Evolutionary conservation across 2,888 invertebrate species (phyloP).

Genomic region (Ichneumon xanthorius): DNA sequence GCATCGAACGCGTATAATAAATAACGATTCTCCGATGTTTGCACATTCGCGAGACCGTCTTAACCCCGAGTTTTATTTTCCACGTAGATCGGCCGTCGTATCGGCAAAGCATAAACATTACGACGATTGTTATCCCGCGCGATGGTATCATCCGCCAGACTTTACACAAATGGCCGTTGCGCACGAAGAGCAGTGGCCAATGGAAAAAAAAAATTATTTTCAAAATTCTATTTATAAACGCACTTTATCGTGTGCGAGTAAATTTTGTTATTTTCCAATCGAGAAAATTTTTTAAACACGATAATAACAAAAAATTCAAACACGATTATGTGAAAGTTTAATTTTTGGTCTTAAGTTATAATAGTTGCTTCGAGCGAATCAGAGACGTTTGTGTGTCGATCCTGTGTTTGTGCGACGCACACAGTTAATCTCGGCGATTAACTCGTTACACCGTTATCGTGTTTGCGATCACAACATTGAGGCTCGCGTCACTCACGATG

Average conservation of each 20-base stretch:
- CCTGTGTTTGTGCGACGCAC: background rate
- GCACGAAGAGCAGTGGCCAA: background rate
- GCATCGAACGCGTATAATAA: conserved; percentile 54
- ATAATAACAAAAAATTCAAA: background rate
- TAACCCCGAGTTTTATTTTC: background rate
- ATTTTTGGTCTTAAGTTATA: background rate
- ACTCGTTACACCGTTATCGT: background rate
- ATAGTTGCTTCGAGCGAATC: background rate
- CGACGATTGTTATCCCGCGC: conserved; percentile 70
- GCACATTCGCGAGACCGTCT: conserved; percentile 1
- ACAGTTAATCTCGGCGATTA: conserved; percentile 16
- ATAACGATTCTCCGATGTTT: conserved; percentile 65
- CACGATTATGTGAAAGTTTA: background rate
- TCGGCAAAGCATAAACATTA: conserved; percentile 57
- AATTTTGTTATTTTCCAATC: background rate
- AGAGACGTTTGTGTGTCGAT: background rate
- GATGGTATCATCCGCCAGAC: conserved; percentile 72
- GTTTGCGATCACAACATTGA: conserved; percentile 4
- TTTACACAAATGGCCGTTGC: conserved; percentile 73
- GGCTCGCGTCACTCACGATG: conserved; percentile 8
- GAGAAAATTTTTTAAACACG: background rate
- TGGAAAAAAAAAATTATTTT: background rate
- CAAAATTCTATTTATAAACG: background rate
- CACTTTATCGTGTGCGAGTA: background rate
- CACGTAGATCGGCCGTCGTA: conserved; percentile 59